These are phyloP conservation scores for Vireo griseus DNA, from an alignment of 2,797 vertebrate species.

Conservation along the genomic window DNA sequence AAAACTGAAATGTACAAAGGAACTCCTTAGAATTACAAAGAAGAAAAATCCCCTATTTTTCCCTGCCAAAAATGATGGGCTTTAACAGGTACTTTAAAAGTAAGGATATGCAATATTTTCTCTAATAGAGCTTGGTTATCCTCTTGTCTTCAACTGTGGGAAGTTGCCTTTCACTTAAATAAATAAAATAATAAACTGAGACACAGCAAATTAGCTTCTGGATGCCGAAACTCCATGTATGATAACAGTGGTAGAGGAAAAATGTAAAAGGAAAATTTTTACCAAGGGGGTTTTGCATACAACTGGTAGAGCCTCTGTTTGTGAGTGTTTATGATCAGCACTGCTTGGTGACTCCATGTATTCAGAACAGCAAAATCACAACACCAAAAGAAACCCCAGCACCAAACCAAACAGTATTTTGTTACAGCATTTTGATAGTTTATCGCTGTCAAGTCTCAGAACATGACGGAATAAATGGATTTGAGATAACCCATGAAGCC, in stretches of 20 bases:
- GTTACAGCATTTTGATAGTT: not conserved
- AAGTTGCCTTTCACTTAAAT: not conserved
- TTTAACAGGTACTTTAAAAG: not conserved
- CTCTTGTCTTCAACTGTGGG: not conserved
- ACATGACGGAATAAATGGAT: not conserved
- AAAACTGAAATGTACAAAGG: not conserved
- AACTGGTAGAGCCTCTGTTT: not conserved
- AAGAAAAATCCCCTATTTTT: not conserved
- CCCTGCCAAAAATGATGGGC: not conserved
- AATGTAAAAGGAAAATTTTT: not conserved
- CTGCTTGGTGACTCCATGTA: not conserved
- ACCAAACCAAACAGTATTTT: not conserved
- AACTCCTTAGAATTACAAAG: not conserved
- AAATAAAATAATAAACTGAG: not conserved
- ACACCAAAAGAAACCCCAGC: not conserved
- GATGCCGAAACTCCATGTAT: not conserved
- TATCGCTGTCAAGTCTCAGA: not conserved
- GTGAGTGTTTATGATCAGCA: not conserved
- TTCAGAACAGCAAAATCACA: not conserved
- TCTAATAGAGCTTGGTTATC: not conserved
- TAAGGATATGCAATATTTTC: not conserved
- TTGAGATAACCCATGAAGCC: not conserved
- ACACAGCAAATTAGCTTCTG: not conserved
- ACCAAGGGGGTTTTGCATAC: rapidly evolving
- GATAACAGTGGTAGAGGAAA: not conserved